Evolutionary conservation across 2,888 invertebrate genomes (phyloP).

Genomic region (Plebejus melissa): DNA sequence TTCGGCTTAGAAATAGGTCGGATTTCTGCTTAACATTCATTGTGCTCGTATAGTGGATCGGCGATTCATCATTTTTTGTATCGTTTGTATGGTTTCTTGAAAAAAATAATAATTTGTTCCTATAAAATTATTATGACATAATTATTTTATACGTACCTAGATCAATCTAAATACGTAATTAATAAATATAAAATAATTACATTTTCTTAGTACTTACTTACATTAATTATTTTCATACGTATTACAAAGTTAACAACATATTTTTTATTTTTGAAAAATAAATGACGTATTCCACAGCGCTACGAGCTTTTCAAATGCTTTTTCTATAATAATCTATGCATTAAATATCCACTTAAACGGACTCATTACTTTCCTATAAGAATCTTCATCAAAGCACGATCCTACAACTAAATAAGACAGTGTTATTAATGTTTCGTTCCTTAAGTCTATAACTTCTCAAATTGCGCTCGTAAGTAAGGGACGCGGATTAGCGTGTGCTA

Average conservation of each 20-base stretch:
- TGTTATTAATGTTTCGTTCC: slow-evolving; percentile 36
- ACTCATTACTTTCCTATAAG: background rate
- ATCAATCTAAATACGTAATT: no score
- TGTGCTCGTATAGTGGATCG: slow-evolving; percentile 48
- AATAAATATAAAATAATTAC: no score
- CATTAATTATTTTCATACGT: no score
- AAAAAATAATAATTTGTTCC: background rate
- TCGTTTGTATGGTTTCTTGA: background rate
- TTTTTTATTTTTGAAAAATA: no score
- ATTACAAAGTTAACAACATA: no score
- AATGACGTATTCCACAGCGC: no score
- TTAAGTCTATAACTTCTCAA: slow-evolving; percentile 71
- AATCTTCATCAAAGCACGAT: background rate
- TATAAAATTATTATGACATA: background rate
- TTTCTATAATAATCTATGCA: background rate
- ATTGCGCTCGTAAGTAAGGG: slow-evolving; percentile 76
- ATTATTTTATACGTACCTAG: no score
- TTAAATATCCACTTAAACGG: background rate
- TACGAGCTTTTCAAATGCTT: no score
- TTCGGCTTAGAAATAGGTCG: slow-evolving; percentile 62
- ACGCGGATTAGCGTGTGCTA: slow-evolving; percentile 75
- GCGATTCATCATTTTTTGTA: background rate
- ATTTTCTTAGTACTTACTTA: no score
- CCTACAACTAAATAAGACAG: slow-evolving; percentile 32
- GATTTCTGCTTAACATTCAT: slow-evolving; percentile 61